phyloP scores from a whole-genome alignment of 2,888 invertebrate genomes.

The Leptopilina syphax region DNA sequence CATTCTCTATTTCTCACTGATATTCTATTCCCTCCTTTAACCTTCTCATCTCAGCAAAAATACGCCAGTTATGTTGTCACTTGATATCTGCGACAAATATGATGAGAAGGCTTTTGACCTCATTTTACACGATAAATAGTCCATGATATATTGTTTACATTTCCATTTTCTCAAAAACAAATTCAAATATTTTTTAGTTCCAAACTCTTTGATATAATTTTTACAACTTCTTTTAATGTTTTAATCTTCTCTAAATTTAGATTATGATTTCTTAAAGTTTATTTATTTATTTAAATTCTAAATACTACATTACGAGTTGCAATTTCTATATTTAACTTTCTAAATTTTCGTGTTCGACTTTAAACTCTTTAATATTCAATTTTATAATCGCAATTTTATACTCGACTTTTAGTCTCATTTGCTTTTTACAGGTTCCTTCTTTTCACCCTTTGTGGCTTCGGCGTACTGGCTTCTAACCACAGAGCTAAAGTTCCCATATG shows the following conservation, averaged over 20 bases:
- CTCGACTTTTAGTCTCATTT: conserved; percentile 3
- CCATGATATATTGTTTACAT: too few relatives aligned
- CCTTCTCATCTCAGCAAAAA: conserved; percentile 3
- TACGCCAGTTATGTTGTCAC: background rate
- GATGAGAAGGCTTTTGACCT: background rate
- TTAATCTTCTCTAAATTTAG: too few relatives aligned
- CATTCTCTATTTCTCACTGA: conserved; percentile 11
- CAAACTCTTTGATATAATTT: too few relatives aligned
- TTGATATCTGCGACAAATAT: background rate
- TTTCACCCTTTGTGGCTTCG: conserved; percentile 55
- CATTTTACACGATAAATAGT: too few relatives aligned
- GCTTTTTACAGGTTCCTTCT: conserved; percentile 39
- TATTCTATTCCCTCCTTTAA: conserved; percentile 27
- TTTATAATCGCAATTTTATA: background rate
- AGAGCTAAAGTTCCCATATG: conserved; percentile 76
- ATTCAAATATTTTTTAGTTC: too few relatives aligned
- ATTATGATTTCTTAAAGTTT: too few relatives aligned
- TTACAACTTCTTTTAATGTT: too few relatives aligned
- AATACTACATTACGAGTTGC: too few relatives aligned
- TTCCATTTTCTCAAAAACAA: too few relatives aligned
- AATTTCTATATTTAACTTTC: background rate
- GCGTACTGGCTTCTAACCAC: conserved; percentile 75
- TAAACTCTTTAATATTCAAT: background rate
- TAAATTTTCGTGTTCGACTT: background rate
- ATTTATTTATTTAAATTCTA: too few relatives aligned